Percentiles rank a stretch among this genome's conserved stretches.
Evolutionary conservation across 2,797 vertebrate genomes (phyloP).

Genomic region (Meriones psammophilus): DNA sequence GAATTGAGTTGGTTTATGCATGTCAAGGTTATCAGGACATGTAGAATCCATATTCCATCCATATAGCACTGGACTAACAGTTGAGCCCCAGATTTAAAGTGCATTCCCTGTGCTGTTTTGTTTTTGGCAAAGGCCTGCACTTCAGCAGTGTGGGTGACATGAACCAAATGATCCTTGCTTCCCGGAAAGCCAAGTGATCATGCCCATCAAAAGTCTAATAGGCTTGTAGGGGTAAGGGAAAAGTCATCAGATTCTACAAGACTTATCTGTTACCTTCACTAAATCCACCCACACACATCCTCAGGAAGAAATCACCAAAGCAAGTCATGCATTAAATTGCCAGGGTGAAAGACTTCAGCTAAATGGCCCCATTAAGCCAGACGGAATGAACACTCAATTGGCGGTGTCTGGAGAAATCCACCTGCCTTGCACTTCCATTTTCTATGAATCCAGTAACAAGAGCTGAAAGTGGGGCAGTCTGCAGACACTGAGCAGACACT

Average conservation of each 20-base stretch:
- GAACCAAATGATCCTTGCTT: not conserved
- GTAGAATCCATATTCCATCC: not conserved
- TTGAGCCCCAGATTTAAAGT: not conserved
- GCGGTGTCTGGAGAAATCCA: conserved; percentile 24
- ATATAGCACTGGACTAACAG: not conserved
- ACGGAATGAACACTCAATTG: conserved; percentile 34
- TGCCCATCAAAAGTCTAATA: conserved; percentile 21
- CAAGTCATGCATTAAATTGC: conserved; percentile 57
- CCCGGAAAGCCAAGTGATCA: not conserved
- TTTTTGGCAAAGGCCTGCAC: not conserved
- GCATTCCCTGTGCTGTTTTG: not conserved
- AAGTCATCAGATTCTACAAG: not conserved
- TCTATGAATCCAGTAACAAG: conserved; percentile 58
- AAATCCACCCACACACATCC: not conserved
- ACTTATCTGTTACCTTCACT: conserved; percentile 1
- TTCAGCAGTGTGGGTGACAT: not conserved
- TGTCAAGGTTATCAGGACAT: not conserved
- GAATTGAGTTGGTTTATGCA: not conserved
- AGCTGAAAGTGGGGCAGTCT: conserved; percentile 46
- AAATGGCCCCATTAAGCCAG: conserved; percentile 52
- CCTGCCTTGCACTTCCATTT: conserved; percentile 52
- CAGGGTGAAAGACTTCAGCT: conserved; percentile 31
- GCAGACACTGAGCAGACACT: not conserved
- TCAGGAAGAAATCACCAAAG: not conserved
- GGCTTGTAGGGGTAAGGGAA: not conserved